Evolutionary conservation across 2,113 vertebrate species (phyloP), one percentile per base, ranked within the genome.

Genomic region (Strigops habroptila): DNA sequence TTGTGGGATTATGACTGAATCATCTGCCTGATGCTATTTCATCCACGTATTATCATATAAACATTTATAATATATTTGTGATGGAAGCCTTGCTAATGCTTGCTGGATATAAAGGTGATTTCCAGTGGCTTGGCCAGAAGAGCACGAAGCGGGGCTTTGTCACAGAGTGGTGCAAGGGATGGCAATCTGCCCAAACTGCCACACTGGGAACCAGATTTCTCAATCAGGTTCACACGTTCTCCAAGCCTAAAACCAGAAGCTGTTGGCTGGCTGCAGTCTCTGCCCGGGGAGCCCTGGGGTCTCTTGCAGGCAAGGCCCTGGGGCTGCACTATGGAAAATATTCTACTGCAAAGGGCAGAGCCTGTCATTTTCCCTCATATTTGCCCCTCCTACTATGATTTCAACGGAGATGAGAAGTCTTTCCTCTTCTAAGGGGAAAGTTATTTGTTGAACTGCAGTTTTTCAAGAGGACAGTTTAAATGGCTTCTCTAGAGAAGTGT

Each of bases 71-170:
- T 7, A 17, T 4, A 1, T 33, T 5, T 41, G 17, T 39, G 49
- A 11, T 11, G 77, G 52, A 59, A 80, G 52, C 53, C 33, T 79
- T 73, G 35, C 57, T 60, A 69, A 64, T 44, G 21, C 22, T 79
- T 53, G 19, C 44, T 88, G 67, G 25, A 4, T 46, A 8, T 41
- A 64, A 49, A 73, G 63, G 35, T n/a, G 24, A 31, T 51, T 91
- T 68, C 49, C 25, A n/a, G 48, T 22, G 48, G 39, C 57, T 83
- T 64, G 52, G 35, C 39, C 62, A 53, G 51, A 75, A 39, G 46
- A 81, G 19, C 17, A 28, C 3, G 7, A 14, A 0, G 0, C 7
- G 2, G 55, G 65, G 69, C 39, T 59, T 55, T 51, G 10, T 35
- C 4, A 4, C 2, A 2, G 63, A 68, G 18, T 5, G 2, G 31